Evolutionary conservation across 2,113 vertebrate species (phyloP), one percentile per base, ranked within the genome.

Genomic region (Anarhynchus alexandrinus): DNA sequence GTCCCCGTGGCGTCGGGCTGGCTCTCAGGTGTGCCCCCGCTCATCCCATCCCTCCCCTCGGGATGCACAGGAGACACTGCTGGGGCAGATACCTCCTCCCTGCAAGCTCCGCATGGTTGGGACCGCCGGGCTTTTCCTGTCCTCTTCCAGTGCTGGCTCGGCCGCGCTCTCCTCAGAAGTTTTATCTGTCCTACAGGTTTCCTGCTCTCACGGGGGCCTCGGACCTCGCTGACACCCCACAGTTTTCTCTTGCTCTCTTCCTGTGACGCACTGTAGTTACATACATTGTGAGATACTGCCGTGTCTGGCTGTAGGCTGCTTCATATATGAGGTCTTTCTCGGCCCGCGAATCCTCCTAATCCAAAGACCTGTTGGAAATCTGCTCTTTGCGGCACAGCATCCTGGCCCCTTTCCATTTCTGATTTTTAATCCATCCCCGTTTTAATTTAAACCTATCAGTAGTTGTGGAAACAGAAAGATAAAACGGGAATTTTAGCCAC

Each of bases 261-360:
- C 38, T 40, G 32, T 55, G 67, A 23, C 0, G 0, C 5, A 0
- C 29, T 43, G n/a, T 23, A 42, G 47, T 78, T 66, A 20, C 0
- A 0, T 10, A 21, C 0, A 0, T 42, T 22, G 49, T 6, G 22
- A 88, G 30, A 18, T 45, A 13, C 25, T 40, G 54, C 74, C 1
- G 2, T n/a, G 12, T 51, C 49, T 51, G 12, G 11, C 49, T 51
- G 49, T 51, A 51, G 49, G 26, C 43, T 52, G 43, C 74, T 58
- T 79, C 8, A 30, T 88, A 1, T 1, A 36, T 1, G 36, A 52
- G 27, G 32, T 88, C 61, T 36, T 47, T 67, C 22, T 72, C 77
- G 79, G 25, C 64, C 54, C 2, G 1, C 2, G 6, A 69, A 62
- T 83, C 22, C 42, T 84, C 55, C 36, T 59, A 66, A 66, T 81